phyloP scores from a whole-genome alignment of 1,140 invertebrate genomes.

The Drosophila arawakana region DNA sequence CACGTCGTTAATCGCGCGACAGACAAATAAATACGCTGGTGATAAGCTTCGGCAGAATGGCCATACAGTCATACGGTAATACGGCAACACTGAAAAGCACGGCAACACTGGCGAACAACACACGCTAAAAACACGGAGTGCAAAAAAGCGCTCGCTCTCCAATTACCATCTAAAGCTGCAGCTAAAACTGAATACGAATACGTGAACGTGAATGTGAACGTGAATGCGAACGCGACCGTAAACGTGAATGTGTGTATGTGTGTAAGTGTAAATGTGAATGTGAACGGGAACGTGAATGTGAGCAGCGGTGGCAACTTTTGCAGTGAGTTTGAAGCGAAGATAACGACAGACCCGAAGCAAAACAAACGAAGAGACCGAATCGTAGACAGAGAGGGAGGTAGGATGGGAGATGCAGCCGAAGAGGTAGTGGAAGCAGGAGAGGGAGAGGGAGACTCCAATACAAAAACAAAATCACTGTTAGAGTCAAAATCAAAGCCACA shows the following conservation, averaged over 20 bases:
- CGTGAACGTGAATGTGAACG: conserved; percentile 28
- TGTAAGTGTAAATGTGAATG: background rate
- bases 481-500: conserved; percentile 34
- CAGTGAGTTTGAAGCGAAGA: conserved; percentile 72
- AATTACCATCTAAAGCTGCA: conserved; percentile 80
- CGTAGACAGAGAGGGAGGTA: background rate
- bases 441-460: background rate
- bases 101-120: conserved; percentile 48
- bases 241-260: conserved; percentile 42
- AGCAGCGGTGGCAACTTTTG: conserved; percentile 50
- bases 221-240: background rate
- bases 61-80: conserved; percentile 19
- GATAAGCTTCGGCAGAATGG: conserved; percentile 55
- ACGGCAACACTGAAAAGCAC: background rate
- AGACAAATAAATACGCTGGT: conserved; percentile 64
- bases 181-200: conserved; percentile 73
- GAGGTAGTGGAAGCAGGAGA: background rate
- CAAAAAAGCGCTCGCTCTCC: conserved; percentile 77
- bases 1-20: conserved; percentile 66
- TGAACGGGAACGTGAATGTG: background rate
- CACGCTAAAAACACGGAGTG: conserved; percentile 51
- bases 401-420: no score
- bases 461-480: conserved; percentile 75
- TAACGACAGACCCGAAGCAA: conserved; percentile 81
- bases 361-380: conserved; percentile 78